Evolutionary conservation across 2,888 invertebrate species (phyloP).

Genomic region (Oscheius sp.): DNA sequence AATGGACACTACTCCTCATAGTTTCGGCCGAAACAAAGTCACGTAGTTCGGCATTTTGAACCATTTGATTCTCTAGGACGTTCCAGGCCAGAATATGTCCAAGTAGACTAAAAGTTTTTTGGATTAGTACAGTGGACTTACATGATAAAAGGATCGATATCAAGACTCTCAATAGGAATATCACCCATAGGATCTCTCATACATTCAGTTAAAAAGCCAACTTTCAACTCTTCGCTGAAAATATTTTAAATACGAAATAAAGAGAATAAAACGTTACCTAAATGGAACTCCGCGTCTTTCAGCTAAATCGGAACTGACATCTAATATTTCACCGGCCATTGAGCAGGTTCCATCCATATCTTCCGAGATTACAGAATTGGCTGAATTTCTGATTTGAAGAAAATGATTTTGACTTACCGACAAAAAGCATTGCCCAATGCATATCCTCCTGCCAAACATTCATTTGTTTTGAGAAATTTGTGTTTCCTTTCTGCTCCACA

Average conservation of each 20-base stretch:
- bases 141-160: conserved; percentile 53
- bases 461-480: not conserved
- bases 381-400: conserved; percentile 16
- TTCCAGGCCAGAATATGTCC: conserved; percentile 54
- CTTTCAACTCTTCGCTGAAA: conserved; percentile 35
- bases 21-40: conserved; percentile 78
- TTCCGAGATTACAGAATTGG: conserved; percentile 48
- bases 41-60: conserved; percentile 78
- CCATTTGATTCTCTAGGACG: conserved; percentile 47
- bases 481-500: not conserved
- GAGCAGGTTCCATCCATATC: conserved; percentile 53
- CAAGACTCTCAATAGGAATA: conserved; percentile 18
- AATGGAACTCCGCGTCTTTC: not conserved
- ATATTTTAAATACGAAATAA: too few relatives aligned
- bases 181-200: conserved; percentile 44
- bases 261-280: conserved; percentile 5
- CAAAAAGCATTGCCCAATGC: conserved; percentile 85
- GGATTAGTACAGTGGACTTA: conserved; percentile 23
- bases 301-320: conserved; percentile 21
- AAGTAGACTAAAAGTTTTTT: conserved; percentile 41
- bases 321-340: conserved; percentile 46
- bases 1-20: conserved; percentile 41
- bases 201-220: conserved; percentile 38
- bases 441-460: conserved; percentile 83
- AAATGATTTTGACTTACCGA: not conserved